Evolutionary conservation across 2,797 vertebrate genomes (phyloP), one percentile per base, ranked within the genome.

Genomic region (Anguilla megastoma): DNA sequence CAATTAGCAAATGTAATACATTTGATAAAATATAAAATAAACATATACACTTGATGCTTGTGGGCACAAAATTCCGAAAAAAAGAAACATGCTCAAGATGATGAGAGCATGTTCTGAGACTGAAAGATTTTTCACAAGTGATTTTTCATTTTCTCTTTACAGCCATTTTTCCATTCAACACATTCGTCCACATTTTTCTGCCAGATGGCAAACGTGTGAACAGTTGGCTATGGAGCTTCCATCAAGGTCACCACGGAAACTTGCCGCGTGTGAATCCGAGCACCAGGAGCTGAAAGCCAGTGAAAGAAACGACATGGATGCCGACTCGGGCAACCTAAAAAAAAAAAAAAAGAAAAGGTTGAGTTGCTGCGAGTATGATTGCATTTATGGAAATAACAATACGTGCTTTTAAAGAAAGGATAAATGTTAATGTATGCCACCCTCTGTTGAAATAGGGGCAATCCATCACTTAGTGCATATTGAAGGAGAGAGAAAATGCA

Each of bases 341-440:
- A 60, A 54, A 52, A 36, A 36, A n/a, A n/a, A 69, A 79, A 52
- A 27, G 63, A 27, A 66, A n/a, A 36, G 76, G 7, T 58, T 91
- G 86, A 87, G 83, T 60, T 5, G 16, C 87, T 86, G 83, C 83
- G 79, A 84, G 86, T 85, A 85, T 90, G 91, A 93, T 93, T 94
- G 88, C 88, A 90, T 93, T 93, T 91, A 94, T 94, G 91, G 91
- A 92, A 94, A 93, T 93, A 86, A 58, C 8, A 0, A 88, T 88
- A 83, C 85, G 79, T 89, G 88, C 91, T 93, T 92, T 90, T 89
- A 89, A 91, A 91, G 92, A 92, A 74, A 60, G 87, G 85, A 90
- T 92, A 92, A 91, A 94, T 93, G 91, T 93, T 93, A 93, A 92
- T 91, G 87, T 86, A 69, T 83, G 89, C 89, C 82, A 88, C 58